Conservation (phyloP, 2,888 invertebrate genomes). For the Dasypogon diadema region DNA sequence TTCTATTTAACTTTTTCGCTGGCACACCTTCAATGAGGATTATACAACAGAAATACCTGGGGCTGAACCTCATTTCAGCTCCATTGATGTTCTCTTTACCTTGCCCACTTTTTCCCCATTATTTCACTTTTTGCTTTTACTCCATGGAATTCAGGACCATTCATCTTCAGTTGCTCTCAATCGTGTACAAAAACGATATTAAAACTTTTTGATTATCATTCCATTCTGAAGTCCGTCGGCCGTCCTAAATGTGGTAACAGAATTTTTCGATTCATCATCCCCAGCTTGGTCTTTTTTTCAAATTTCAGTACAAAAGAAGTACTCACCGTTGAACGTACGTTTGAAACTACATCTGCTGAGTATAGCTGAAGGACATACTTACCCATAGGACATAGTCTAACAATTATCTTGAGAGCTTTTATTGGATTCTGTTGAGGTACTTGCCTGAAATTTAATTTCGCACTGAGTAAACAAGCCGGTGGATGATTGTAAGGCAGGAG, state of each 20-base stretch:
- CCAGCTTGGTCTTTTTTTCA: background rate
- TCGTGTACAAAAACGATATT: background rate
- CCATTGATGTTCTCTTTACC: background rate
- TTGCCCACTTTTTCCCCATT: background rate
- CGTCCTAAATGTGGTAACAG: background rate
- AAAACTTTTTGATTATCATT: background rate
- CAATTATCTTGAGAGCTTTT: background rate
- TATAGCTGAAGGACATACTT: too few relatives aligned
- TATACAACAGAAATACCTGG: background rate
- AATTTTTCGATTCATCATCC: slow-evolving; percentile 16
- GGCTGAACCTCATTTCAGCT: slow-evolving; percentile 6
- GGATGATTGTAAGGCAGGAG: background rate
- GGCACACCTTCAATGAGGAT: slow-evolving; percentile 26
- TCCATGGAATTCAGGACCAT: background rate
- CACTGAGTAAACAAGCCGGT: slow-evolving; percentile 14
- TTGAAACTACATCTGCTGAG: background rate
- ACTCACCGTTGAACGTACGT: background rate
- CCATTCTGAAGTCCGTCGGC: background rate
- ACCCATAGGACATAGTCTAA: background rate
- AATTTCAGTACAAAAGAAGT: background rate
- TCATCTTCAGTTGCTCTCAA: too few relatives aligned
- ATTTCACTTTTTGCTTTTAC: background rate
- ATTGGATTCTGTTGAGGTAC: slow-evolving; percentile 8
- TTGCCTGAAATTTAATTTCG: slow-evolving; percentile 18
- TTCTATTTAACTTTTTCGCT: slow-evolving; percentile 26